phyloP scores from a whole-genome alignment of 2,113 vertebrate species.

The Lophotis ruficrista region DNA sequence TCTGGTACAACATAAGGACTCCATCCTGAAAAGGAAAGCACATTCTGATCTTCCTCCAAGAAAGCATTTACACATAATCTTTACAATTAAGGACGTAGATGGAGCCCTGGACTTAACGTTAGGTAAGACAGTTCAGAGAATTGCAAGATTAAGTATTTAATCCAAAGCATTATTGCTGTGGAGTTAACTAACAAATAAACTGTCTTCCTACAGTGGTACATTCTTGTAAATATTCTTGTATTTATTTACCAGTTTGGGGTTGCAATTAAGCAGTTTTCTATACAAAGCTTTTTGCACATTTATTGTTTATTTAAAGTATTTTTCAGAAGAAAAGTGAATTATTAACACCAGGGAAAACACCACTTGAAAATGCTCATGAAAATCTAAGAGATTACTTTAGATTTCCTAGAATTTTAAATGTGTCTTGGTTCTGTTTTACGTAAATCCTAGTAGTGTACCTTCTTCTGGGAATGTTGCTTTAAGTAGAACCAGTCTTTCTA shows the following conservation, averaged over 20 bases:
- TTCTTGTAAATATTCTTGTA: background rate
- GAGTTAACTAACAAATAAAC: constrained; percentile 1
- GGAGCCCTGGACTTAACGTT: background rate
- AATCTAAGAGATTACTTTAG: background rate
- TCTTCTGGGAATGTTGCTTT: background rate
- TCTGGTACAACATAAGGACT: background rate
- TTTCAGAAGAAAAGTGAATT: background rate
- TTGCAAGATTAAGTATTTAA: constrained; percentile 27
- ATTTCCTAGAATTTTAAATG: background rate
- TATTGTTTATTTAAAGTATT: background rate
- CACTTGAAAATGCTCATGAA: background rate
- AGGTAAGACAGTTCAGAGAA: constrained; percentile 35
- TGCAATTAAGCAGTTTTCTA: background rate
- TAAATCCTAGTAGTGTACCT: background rate
- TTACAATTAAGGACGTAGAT: constrained; percentile 8
- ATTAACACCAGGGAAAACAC: background rate
- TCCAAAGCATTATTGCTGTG: background rate
- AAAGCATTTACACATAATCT: background rate
- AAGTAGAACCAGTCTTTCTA: background rate
- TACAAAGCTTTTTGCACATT: background rate
- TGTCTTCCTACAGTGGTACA: background rate
- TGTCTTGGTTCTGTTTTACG: background rate
- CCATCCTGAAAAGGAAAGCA: background rate
- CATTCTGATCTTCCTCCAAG: background rate
- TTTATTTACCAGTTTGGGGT: background rate